Percentiles rank a stretch among this genome's conserved stretches.
Evolutionary conservation across 2,888 invertebrate species (phyloP).

Genomic region (Falcaria lacertinaria): DNA sequence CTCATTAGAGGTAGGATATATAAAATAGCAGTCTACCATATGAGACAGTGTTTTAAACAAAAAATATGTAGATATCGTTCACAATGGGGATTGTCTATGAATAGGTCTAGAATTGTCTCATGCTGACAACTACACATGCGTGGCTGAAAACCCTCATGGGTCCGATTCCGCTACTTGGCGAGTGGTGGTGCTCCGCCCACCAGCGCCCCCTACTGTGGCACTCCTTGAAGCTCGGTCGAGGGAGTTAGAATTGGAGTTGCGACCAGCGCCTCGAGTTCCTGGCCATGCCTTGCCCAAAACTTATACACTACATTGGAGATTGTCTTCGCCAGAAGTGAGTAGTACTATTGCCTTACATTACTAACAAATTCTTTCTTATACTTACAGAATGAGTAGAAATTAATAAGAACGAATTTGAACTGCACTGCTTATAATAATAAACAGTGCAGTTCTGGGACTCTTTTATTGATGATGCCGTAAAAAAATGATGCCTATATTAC

Average conservation of each 20-base stretch:
- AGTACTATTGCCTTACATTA: too few species aligned
- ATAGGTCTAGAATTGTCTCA: constrained; percentile 84
- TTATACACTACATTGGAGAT: constrained; percentile 84
- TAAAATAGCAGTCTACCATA: too few species aligned
- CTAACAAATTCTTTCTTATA: too few species aligned
- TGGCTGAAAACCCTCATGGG: constrained; percentile 90
- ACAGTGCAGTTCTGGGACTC: too few species aligned
- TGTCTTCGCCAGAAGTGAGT: constrained; percentile 86
- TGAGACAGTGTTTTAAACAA: not conserved
- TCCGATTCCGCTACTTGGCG: constrained; percentile 90
- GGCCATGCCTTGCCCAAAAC: constrained; percentile 75
- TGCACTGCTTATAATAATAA: too few species aligned
- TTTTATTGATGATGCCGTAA: too few species aligned
- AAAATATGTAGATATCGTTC: constrained; percentile 3
- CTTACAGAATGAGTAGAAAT: too few species aligned
- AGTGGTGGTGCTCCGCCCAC: constrained; percentile 87
- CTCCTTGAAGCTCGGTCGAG: constrained; percentile 69
- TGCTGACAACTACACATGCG: constrained; percentile 89
- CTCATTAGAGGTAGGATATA: constrained; percentile 86
- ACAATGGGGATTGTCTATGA: too few species aligned
- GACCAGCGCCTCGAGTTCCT: constrained; percentile 53
- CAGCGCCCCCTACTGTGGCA: constrained; percentile 83
- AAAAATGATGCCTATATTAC: too few species aligned
- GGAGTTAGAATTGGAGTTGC: constrained; percentile 62
- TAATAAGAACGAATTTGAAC: too few species aligned